A percentile compares a stretch with the other conserved stretches of the same genome.
Evolutionary conservation across 2,113 vertebrate species (phyloP).

Genomic region (Cromileptes altivelis): DNA sequence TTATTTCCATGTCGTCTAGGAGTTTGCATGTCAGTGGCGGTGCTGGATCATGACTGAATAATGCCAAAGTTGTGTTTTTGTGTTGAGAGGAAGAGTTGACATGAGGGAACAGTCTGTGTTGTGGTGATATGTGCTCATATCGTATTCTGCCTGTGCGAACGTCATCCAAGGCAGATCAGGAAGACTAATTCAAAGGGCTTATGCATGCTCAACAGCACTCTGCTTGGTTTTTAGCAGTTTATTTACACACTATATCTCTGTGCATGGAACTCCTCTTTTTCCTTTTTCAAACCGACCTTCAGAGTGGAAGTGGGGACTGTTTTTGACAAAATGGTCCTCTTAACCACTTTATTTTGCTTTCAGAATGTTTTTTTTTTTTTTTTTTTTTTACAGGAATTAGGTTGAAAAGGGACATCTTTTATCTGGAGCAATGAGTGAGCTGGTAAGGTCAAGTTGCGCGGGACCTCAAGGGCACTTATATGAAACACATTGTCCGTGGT

Average conservation of each 20-base stretch:
- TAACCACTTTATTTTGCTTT: conserved; percentile 4
- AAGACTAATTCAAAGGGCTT: conserved; percentile 80
- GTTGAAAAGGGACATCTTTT: conserved; percentile 9
- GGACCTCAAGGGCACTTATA: conserved; percentile 28
- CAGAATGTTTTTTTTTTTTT: neutral
- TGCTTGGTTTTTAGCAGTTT: conserved; percentile 72
- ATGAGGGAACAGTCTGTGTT: conserved; percentile 68
- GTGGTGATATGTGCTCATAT: conserved; percentile 71
- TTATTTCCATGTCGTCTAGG: conserved; percentile 5
- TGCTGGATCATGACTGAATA: conserved; percentile 48
- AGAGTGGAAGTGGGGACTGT: conserved; percentile 17
- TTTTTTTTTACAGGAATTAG: conserved; percentile 1
- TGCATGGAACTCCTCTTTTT: conserved; percentile 39
- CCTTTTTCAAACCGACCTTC: conserved; percentile 35
- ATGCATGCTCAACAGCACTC: conserved; percentile 75
- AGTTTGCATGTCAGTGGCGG: conserved; percentile 22
- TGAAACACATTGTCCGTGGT: neutral
- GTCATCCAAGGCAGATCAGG: conserved; percentile 77
- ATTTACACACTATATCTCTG: conserved; percentile 71
- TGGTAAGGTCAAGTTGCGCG: neutral
- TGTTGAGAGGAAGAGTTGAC: conserved; percentile 53
- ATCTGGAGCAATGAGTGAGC: neutral
- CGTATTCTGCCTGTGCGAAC: conserved; percentile 57
- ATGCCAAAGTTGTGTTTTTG: conserved; percentile 51
- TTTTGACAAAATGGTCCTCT: conserved; percentile 20